Evolutionary conservation across 2,888 invertebrate genomes (phyloP).

Genomic region (Lysandra coridon): DNA sequence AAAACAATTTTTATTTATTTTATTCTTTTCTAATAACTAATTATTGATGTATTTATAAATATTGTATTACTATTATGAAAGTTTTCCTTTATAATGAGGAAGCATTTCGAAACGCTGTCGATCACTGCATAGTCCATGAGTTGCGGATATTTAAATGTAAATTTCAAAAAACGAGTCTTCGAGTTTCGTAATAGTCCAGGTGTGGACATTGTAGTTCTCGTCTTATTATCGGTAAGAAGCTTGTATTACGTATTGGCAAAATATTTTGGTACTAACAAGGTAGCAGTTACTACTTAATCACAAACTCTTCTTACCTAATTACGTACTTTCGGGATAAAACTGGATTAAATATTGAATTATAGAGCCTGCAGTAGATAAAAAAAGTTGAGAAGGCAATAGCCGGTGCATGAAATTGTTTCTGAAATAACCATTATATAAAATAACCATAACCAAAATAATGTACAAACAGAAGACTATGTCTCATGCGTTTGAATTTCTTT

Average conservation of each 20-base stretch:
- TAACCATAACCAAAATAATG: too few species aligned
- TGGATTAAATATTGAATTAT: neutral
- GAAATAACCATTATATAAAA: too few species aligned
- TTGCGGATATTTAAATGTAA: neutral
- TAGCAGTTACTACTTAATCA: too few species aligned
- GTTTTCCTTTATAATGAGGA: neutral
- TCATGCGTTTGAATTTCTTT: too few species aligned
- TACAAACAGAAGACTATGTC: too few species aligned
- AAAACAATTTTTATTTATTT: too few species aligned
- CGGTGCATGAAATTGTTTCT: too few species aligned
- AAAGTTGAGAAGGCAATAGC: too few species aligned
- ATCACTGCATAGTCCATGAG: neutral
- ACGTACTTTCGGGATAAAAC: neutral
- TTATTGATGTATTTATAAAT: neutral
- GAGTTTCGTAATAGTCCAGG: neutral
- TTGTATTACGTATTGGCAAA: neutral
- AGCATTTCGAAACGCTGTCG: neutral
- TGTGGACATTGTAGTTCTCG: neutral
- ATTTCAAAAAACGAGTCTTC: neutral
- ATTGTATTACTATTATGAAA: neutral
- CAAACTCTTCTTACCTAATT: neutral
- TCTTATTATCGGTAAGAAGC: neutral
- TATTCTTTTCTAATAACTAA: too few species aligned
- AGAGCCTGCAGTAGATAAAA: neutral
- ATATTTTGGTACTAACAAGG: neutral